A percentile compares a stretch with the other conserved stretches of the same genome.
Conservation (phyloP, 2,797 vertebrate species). For the Fistularia tabacaria region DNA sequence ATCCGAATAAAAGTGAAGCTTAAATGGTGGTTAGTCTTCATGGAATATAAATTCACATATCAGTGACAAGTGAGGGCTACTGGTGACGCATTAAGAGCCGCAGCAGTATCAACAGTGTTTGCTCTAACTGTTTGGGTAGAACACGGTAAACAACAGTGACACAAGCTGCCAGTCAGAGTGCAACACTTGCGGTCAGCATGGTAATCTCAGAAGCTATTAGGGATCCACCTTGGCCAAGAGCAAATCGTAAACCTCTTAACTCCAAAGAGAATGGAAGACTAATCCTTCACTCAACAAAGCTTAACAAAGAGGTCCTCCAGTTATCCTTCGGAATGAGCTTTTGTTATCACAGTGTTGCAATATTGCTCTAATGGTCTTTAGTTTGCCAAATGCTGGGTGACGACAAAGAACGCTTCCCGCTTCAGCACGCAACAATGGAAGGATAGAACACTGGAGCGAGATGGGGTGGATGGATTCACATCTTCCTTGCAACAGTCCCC, state of each 20-base stretch:
- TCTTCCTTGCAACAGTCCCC: too few relatives aligned
- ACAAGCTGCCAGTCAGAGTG: constrained; percentile 2
- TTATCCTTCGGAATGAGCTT: constrained; percentile 35
- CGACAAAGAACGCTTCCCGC: constrained; percentile 3
- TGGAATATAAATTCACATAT: too few relatives aligned
- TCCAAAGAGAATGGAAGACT: constrained; percentile 43
- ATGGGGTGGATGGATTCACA: too few relatives aligned
- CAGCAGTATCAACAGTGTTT: background rate
- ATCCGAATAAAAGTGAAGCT: too few relatives aligned
- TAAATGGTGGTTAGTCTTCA: too few relatives aligned
- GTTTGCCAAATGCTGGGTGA: background rate
- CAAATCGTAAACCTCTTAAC: constrained; percentile 59
- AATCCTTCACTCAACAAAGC: constrained; percentile 51
- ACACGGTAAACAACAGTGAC: constrained; percentile 5
- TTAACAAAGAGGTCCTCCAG: constrained; percentile 19
- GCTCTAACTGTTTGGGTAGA: background rate
- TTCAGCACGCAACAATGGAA: background rate
- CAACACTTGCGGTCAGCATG: constrained; percentile 19
- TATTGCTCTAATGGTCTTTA: constrained; percentile 5
- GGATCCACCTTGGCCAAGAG: constrained; percentile 36
- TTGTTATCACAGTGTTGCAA: constrained; percentile 22
- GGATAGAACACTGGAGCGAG: too few relatives aligned
- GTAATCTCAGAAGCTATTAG: constrained; percentile 44
- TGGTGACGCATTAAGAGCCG: background rate
- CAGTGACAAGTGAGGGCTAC: too few relatives aligned